Percentiles rank a stretch among this genome's conserved stretches.
These are phyloP conservation scores for Phoenicopterus ruber DNA, from an alignment of 2,113 vertebrate species.

Conservation along the genomic window DNA sequence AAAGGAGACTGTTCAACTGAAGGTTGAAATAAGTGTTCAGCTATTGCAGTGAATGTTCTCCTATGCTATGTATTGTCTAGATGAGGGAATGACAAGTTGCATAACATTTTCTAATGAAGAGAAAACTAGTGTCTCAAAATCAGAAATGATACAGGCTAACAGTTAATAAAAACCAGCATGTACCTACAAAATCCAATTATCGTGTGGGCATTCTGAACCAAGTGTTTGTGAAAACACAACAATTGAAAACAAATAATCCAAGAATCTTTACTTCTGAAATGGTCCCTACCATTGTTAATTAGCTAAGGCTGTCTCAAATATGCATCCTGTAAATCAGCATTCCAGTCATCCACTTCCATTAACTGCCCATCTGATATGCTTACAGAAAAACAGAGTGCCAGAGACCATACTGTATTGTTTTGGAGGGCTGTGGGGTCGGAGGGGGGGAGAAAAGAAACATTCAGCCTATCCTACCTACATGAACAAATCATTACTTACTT, in stretches of 20 bases:
- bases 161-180: neutral
- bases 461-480: neutral
- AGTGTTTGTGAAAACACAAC: neutral
- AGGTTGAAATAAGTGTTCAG: neutral
- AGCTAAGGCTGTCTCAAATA: neutral
- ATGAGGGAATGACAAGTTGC: neutral
- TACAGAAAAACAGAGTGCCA: neutral
- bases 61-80: neutral
- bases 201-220: neutral
- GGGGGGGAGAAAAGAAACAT: neutral
- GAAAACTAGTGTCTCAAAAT: neutral
- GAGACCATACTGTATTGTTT: neutral
- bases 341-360: neutral
- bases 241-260: neutral
- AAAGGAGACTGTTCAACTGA: neutral
- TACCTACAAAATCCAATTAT: neutral
- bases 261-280: neutral
- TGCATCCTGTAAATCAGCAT: neutral
- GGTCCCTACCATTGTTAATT: neutral
- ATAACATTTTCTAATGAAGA: neutral
- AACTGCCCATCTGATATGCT: neutral
- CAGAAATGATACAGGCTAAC: neutral
- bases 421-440: neutral
- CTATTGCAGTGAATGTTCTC: neutral
- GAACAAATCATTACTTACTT: constrained; percentile 70